These are phyloP conservation scores for Periophthalmodon schlosseri DNA, from an alignment of 2,113 vertebrate genomes.

Conservation along the genomic window DNA sequence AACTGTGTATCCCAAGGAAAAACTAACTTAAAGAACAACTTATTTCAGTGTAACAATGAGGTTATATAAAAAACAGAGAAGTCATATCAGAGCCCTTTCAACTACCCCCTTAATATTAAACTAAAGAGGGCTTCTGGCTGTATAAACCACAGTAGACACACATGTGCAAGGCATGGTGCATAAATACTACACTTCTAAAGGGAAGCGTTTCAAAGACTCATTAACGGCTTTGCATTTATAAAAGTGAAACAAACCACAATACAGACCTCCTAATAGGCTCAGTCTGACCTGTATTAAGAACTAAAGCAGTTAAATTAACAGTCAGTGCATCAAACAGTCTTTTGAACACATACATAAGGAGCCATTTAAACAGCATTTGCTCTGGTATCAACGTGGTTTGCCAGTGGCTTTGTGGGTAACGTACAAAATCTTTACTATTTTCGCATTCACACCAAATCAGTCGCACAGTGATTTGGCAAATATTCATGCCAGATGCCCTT, in stretches of 20 bases:
- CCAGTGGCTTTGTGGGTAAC: background rate
- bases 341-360: background rate
- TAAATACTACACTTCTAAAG: constrained; percentile 24
- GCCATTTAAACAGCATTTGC: background rate
- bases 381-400: background rate
- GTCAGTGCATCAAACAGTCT: background rate
- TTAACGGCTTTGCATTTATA: constrained; percentile 31
- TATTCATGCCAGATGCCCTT: too few species aligned
- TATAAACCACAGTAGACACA: background rate
- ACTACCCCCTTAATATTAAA: background rate
- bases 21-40: background rate
- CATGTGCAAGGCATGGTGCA: background rate
- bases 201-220: constrained; percentile 22
- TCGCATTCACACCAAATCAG: background rate
- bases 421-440: background rate
- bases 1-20: background rate
- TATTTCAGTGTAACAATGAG: background rate
- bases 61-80: background rate
- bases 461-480: too few species aligned
- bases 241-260: constrained; percentile 36
- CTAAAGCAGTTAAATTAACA: constrained; percentile 7
- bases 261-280: constrained; percentile 9
- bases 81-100: background rate
- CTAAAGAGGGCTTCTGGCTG: background rate
- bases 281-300: constrained; percentile 27